Percentiles rank a stretch among this genome's conserved stretches.
Evolutionary conservation across 2,113 vertebrate genomes (phyloP).

Genomic region (Peromyscus californicus): DNA sequence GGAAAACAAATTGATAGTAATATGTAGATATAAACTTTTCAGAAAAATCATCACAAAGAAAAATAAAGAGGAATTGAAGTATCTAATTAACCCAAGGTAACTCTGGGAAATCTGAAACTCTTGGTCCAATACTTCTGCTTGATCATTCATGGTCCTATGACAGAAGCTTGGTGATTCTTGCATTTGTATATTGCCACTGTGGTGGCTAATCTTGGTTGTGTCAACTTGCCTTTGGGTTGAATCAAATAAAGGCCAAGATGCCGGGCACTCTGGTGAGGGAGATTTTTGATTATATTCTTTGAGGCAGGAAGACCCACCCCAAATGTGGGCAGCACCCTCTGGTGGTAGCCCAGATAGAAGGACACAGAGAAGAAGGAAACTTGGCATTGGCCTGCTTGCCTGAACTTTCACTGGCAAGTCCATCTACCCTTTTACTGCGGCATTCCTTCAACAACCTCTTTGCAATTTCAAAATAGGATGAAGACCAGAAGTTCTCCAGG

Average conservation of each 20-base stretch:
- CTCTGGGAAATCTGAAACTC: not conserved
- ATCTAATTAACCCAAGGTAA: not conserved
- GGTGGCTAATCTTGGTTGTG: not conserved
- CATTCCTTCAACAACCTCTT: not conserved
- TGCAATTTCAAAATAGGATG: not conserved
- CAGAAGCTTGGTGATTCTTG: not conserved
- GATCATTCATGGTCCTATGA: not conserved
- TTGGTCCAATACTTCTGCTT: not conserved
- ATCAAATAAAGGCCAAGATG: not conserved
- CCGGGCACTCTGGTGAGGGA: accelerated
- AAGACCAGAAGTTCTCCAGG: not conserved
- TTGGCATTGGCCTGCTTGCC: not conserved
- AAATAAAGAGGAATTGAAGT: not conserved
- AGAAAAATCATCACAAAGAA: conserved; percentile 37
- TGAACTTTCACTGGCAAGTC: not conserved
- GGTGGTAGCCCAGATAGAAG: not conserved
- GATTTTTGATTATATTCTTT: not conserved
- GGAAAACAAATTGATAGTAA: not conserved
- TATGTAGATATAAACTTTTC: conserved; percentile 5
- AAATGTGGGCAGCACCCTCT: not conserved
- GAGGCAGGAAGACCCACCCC: not conserved
- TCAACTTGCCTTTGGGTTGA: not conserved
- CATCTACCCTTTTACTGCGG: not conserved
- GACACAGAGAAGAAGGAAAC: too few species aligned
- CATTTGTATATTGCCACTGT: not conserved